Base-by-base conservation (phyloP, 2,888 invertebrate genomes). In the Trachelus iudaicus region DNA sequence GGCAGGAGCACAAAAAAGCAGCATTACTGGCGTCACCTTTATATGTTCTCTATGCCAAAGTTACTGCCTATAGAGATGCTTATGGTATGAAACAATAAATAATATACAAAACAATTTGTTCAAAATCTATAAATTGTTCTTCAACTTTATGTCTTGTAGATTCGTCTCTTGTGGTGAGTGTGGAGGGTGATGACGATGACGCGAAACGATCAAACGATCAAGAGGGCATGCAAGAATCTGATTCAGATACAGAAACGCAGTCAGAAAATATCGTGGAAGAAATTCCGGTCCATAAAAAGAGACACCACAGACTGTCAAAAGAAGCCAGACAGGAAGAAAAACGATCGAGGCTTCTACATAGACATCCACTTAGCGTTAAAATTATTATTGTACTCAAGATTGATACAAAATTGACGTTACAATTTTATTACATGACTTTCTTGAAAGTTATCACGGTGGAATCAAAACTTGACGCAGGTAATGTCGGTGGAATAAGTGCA, bases 21-120 rank as follows among this genome's bases (percentile, higher is more conserved):
- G 93, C 94, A 73, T 93, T 97, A 79, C 92, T 98, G 69, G 96
- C 98, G 0, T 93, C 95, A 69, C 95, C 97, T 1, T 92, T 98
- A 31, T 98, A 98, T 91, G 94, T 98, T 82, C 93, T 98, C 9
- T 98, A 96, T 92, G 95, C 97, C 77, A 97, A 98, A 92, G 93
- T 95, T 34, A 94, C 94, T 89, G 97, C 97, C 12, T 97, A 96
- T 90, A 94, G 95, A 85, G 96, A 97, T 92, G 96, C 95, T 68
- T 95, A 96, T 86, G 95, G 95, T 92, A 90, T 56, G 9, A 56
- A 56, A 9, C 2, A 56, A 15, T 56, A 23, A 56, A 23, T 23
- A 56, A 23, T 56, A 23, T 56, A 30, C 71, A 13, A 71, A 71
- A 71, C 11, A 31, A 71, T 31, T 34, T n/a, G 90, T 82, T 90